These are phyloP conservation scores for Hymenochirus boettgeri DNA, from an alignment of 2,113 vertebrate genomes.

Conservation along the genomic window DNA sequence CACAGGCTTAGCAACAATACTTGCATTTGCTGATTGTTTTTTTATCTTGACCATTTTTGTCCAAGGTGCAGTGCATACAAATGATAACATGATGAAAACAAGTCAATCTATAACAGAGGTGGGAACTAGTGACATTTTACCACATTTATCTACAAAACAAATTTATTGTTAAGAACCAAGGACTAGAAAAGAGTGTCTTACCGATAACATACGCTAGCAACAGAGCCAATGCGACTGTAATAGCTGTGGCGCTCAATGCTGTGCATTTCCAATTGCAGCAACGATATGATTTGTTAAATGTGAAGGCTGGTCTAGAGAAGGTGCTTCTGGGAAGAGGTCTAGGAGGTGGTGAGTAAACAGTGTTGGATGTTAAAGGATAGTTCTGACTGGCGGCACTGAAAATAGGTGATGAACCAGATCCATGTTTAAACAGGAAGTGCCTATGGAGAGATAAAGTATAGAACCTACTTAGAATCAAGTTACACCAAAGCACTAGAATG, in stretches of 20 bases:
- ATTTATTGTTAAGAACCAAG: too few relatives aligned
- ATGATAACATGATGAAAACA: too few relatives aligned
- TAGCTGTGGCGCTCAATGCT: slow-evolving; percentile 85
- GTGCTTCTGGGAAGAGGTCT: slow-evolving; percentile 89
- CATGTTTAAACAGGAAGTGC: slow-evolving; percentile 96
- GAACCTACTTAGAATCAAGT: neutral
- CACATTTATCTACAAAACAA: too few relatives aligned
- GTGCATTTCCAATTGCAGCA: slow-evolving; percentile 98
- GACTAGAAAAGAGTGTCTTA: slow-evolving; percentile 64
- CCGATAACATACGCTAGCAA: slow-evolving; percentile 91
- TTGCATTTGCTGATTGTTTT: too few relatives aligned
- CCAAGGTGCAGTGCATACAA: too few relatives aligned
- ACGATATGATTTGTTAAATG: slow-evolving; percentile 93
- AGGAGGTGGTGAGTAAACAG: slow-evolving; percentile 91
- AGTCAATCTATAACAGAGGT: too few relatives aligned
- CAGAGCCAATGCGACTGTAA: slow-evolving; percentile 86
- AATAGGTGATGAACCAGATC: slow-evolving; percentile 89
- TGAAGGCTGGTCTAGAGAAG: slow-evolving; percentile 90
- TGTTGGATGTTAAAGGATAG: slow-evolving; percentile 91
- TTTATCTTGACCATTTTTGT: too few relatives aligned
- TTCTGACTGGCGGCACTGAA: slow-evolving; percentile 92
- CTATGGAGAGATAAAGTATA: slow-evolving; percentile 60
- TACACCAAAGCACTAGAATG: slow-evolving; percentile 5
- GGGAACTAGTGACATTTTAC: too few relatives aligned
- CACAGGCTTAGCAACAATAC: too few relatives aligned